Conservation (phyloP, 2,888 invertebrate species). For the Melolontha melolontha region DNA sequence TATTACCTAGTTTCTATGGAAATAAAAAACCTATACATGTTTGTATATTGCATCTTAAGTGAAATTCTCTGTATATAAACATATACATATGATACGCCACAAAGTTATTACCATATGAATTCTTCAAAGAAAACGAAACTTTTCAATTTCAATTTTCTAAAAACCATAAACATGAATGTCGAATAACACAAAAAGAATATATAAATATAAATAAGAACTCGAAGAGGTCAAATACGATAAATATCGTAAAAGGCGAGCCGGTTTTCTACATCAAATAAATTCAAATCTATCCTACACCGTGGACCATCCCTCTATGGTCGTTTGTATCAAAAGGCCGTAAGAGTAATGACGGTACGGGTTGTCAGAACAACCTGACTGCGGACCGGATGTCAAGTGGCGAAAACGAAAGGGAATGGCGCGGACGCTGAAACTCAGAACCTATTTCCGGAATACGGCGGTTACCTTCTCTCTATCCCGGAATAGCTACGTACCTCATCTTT, state of each 20-base stretch:
- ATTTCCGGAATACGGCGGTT: slow-evolving; percentile 31
- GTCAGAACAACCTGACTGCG: slow-evolving; percentile 44
- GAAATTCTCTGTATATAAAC: too few relatives aligned
- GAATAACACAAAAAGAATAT: slow-evolving; percentile 30
- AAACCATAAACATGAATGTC: slow-evolving; percentile 17
- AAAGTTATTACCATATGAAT: slow-evolving; percentile 11
- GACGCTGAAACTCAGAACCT: slow-evolving; percentile 28
- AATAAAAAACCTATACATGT: too few relatives aligned
- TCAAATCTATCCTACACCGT: slow-evolving; percentile 24
- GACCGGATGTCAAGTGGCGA: slow-evolving; percentile 40
- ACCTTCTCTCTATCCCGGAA: slow-evolving; percentile 27
- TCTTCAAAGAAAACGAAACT: slow-evolving; percentile 21
- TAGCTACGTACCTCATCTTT: slow-evolving; percentile 35
- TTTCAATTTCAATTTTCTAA: slow-evolving; percentile 22
- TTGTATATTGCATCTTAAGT: too few relatives aligned
- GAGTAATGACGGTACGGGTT: slow-evolving; percentile 38
- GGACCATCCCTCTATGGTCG: slow-evolving; percentile 1
- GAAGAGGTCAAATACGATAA: slow-evolving; percentile 28
- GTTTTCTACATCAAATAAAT: slow-evolving; percentile 27
- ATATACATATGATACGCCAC: neutral
- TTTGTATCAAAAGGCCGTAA: slow-evolving; percentile 30
- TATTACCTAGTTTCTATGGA: too few relatives aligned
- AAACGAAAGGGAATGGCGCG: slow-evolving; percentile 31
- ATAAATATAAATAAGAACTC: slow-evolving; percentile 30
- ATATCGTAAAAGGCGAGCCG: slow-evolving; percentile 27